Evolutionary conservation across 2,888 invertebrate genomes (phyloP), one percentile per base, ranked within the genome.

Genomic region (Melanchra persicariae): DNA sequence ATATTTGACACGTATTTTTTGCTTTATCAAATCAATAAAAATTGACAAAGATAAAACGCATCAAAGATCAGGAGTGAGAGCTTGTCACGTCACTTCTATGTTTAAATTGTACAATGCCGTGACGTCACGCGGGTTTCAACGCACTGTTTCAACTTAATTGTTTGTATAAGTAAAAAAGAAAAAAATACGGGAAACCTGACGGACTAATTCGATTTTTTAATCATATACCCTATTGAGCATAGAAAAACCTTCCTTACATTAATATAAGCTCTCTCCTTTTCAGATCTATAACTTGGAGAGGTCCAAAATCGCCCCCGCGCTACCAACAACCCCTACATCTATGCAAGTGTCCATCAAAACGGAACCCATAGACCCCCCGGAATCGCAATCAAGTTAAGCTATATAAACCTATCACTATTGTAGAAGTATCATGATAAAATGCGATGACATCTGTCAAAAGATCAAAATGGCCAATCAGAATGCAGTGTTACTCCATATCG

Each of bases 271-370:
- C 49, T 74, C 70, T 74, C 57, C 34, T 47, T 91, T 89, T 0
- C 92, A 95, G 95, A 94, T 95, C 92, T 95, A 95, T 82, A 93
- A 95, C 71, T 76, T 95, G 52, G 93, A 92, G 47, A 90, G 94
- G 5, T 91, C 94, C n/a, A 93, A 93, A 81, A 82, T 84, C 0
- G 89, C 89, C 0, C 88, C 90, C 0, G 81, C 80, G 0, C 65
- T 87, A 22, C 83, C 80, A 4, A 40, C 79, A 19, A 62, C 84
- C 1, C 69, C 86, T 0, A 89, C 88, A 45, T 70, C 60, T 47
- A 80, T 91, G 84, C 92, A 90, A 22, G 81, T 92, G 1, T 85
- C 91, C 0, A 83, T 93, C 70, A 93, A 94, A 77, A 89, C 91
- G 0, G 94, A 94, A 72, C 93, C 93, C 0, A 22, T 91, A 7